These are phyloP conservation scores for Heliconius ethilla DNA, from an alignment of 2,888 invertebrate species.

Conservation along the genomic window DNA sequence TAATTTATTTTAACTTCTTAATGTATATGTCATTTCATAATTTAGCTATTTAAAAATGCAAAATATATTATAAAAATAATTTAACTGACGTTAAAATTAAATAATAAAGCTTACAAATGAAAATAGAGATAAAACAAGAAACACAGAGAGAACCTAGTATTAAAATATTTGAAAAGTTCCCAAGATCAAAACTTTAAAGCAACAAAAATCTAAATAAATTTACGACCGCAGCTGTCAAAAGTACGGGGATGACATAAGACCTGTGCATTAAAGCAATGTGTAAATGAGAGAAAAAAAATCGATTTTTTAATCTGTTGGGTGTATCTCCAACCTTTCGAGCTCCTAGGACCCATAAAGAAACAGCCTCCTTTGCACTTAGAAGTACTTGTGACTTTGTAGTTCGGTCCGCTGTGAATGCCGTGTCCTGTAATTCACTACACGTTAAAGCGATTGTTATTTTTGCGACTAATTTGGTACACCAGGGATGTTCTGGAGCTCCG, in stretches of 20 bases:
- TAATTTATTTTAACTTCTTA: background rate
- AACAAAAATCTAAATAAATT: background rate
- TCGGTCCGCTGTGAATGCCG: constrained; percentile 85
- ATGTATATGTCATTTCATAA: constrained; percentile 1
- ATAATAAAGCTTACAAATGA: background rate
- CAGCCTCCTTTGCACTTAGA: constrained; percentile 96
- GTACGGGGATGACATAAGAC: constrained; percentile 11
- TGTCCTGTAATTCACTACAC: constrained; percentile 85
- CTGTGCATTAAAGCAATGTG: constrained; percentile 55
- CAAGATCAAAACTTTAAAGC: background rate
- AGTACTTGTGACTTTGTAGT: constrained; percentile 89
- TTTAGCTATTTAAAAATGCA: background rate
- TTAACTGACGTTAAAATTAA: background rate
- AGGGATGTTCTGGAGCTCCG: background rate
- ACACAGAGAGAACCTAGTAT: background rate
- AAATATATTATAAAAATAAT: background rate
- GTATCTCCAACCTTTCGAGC: constrained; percentile 91
- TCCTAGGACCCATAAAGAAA: constrained; percentile 96
- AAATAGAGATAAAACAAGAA: background rate
- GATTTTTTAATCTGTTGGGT: constrained; percentile 55
- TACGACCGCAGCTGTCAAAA: constrained; percentile 6
- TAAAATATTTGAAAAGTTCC: background rate
- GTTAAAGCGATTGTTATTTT: constrained; percentile 77
- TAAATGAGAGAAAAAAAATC: constrained; percentile 58
- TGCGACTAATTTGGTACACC: constrained; percentile 72